Evolutionary conservation across 2,113 vertebrate genomes (phyloP).

Genomic region (Odocoileus hemionus): DNA sequence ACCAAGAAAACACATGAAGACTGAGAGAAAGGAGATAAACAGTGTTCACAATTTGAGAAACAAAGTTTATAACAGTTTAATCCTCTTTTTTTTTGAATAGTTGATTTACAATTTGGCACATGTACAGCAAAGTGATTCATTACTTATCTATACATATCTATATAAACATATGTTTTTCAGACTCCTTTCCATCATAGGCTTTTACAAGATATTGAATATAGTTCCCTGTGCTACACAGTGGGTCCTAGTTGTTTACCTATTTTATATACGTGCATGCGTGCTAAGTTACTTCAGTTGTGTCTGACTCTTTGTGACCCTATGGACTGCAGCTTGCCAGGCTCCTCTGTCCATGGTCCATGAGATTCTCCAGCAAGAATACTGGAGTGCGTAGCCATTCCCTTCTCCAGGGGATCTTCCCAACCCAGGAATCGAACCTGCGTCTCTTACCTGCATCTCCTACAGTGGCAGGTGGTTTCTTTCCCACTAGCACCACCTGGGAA

Average conservation of each 20-base stretch:
- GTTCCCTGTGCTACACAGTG: not conserved
- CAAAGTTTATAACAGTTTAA: not conserved
- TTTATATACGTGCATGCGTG: accelerated
- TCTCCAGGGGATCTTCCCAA: not conserved
- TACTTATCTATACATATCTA: not conserved
- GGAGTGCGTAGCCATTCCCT: not conserved
- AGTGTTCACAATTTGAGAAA: not conserved
- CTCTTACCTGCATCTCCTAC: not conserved
- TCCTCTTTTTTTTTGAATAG: not conserved
- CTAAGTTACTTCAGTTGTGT: not conserved
- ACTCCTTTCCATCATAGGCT: not conserved
- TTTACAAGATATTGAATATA: not conserved
- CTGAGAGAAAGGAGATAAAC: not conserved
- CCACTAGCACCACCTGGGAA: not conserved
- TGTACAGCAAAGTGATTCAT: not conserved
- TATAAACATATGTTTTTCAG: not conserved
- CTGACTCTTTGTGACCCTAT: not conserved
- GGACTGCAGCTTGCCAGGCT: not conserved
- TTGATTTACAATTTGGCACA: not conserved
- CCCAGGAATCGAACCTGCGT: not conserved
- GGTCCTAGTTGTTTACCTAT: not conserved
- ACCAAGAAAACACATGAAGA: not conserved
- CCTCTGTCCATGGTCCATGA: not conserved
- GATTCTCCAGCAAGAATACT: not conserved
- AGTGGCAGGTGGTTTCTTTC: not conserved